Percentiles rank a stretch among this genome's conserved stretches.
Conservation (phyloP, 2,113 vertebrate genomes). For the Nothocercus julius region DNA sequence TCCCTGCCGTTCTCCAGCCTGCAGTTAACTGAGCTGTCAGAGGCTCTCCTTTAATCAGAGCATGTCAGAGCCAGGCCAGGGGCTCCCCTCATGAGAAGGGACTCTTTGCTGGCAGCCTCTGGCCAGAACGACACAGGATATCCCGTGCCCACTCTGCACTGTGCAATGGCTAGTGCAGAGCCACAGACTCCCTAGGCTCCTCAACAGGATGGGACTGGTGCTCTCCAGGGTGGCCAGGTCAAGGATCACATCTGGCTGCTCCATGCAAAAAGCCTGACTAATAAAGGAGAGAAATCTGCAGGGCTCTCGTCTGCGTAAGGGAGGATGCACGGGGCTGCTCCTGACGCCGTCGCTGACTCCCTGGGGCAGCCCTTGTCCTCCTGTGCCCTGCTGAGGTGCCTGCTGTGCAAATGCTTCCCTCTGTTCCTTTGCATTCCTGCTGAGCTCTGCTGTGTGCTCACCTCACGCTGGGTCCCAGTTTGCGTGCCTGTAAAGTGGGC, state of each 20-base stretch:
- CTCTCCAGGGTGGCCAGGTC: neutral
- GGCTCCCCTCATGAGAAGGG: neutral
- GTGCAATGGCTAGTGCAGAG: neutral
- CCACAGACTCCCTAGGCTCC: rapidly evolving
- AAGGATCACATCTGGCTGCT: neutral
- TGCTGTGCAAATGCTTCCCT: neutral
- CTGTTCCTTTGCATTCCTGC: neutral
- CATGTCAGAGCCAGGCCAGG: neutral
- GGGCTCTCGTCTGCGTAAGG: rapidly evolving
- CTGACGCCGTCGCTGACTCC: rapidly evolving
- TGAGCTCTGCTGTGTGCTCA: neutral
- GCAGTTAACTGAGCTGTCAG: neutral
- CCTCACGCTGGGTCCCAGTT: rapidly evolving
- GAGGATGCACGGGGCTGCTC: neutral
- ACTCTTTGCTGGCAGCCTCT: neutral
- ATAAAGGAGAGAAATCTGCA: rapidly evolving
- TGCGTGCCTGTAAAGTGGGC: neutral
- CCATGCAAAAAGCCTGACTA: neutral
- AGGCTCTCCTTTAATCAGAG: neutral
- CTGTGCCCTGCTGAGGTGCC: neutral
- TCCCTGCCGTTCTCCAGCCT: neutral
- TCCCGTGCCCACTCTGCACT: rapidly evolving
- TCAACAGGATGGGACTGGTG: neutral
- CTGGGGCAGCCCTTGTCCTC: neutral
- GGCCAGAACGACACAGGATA: neutral